Evolutionary conservation across 1,140 invertebrate genomes (phyloP).

Genomic region (Teleogryllus occipitalis): DNA sequence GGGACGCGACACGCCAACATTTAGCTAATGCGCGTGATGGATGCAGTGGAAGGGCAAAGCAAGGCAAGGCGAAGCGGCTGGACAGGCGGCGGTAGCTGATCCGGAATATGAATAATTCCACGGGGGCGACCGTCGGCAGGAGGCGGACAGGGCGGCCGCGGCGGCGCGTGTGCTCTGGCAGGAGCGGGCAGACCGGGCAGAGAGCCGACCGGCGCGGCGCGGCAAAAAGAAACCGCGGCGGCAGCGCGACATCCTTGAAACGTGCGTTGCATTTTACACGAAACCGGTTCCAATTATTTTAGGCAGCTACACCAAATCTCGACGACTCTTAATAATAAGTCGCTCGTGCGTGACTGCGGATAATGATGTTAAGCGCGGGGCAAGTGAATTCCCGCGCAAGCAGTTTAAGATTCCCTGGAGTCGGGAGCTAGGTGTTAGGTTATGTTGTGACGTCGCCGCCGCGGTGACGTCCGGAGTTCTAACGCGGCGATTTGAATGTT

Average conservation of each 20-base stretch:
- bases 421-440: no score
- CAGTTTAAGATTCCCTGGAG: not conserved
- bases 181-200: no score
- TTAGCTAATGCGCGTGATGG: not conserved
- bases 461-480: no score
- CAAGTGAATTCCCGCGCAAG: not conserved
- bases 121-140: not conserved
- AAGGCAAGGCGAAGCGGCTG: no score
- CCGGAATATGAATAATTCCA: not conserved
- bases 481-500: no score
- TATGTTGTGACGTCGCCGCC: no score
- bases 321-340: not conserved
- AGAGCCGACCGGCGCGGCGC: no score
- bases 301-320: constrained; percentile 3
- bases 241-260: not conserved
- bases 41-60: not conserved
- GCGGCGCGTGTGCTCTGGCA: no score
- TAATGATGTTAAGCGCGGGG: not conserved
- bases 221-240: not conserved
- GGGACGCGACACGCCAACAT: not conserved
- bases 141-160: no score
- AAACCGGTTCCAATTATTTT: constrained; percentile 5
- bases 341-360: not conserved
- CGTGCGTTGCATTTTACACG: not conserved
- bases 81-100: not conserved